Conservation (phyloP, 2,888 invertebrate species). For the Lasioglossum oenotherae region DNA sequence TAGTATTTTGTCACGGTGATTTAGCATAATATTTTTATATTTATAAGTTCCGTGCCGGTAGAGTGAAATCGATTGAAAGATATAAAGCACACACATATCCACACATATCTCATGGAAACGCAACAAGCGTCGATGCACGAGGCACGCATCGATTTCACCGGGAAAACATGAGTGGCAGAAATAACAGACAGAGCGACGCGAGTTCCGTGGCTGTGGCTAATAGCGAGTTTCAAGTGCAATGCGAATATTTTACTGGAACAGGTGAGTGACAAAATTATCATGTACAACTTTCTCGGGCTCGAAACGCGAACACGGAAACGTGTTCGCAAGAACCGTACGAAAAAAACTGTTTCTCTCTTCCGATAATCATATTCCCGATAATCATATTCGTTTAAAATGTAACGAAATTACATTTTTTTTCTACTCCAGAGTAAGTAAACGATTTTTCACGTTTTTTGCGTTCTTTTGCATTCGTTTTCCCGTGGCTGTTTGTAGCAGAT, state of each 20-base stretch:
- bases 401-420: constrained; percentile 33
- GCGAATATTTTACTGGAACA: constrained; percentile 50
- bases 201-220: constrained; percentile 29
- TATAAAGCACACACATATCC: constrained; percentile 15
- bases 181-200: constrained; percentile 20
- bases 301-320: not conserved
- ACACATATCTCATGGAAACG: constrained; percentile 49
- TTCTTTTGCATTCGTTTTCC: constrained; percentile 10
- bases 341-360: not conserved
- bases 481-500: constrained; percentile 24
- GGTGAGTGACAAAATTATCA: constrained; percentile 54
- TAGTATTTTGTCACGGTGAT: not conserved
- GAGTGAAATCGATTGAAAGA: constrained; percentile 9
- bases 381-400: too few species aligned
- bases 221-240: constrained; percentile 45
- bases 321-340: not conserved
- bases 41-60: not conserved
- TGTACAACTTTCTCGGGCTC: constrained; percentile 10
- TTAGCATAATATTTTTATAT: not conserved
- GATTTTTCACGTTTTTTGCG: constrained; percentile 16
- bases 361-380: constrained; percentile 8
- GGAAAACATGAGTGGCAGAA: constrained; percentile 65
- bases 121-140: constrained; percentile 69
- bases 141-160: constrained; percentile 65
- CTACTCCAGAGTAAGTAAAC: constrained; percentile 35